These are phyloP conservation scores for Venustoraphidia nigricollis DNA, from an alignment of 2,888 invertebrate species.

Conservation along the genomic window DNA sequence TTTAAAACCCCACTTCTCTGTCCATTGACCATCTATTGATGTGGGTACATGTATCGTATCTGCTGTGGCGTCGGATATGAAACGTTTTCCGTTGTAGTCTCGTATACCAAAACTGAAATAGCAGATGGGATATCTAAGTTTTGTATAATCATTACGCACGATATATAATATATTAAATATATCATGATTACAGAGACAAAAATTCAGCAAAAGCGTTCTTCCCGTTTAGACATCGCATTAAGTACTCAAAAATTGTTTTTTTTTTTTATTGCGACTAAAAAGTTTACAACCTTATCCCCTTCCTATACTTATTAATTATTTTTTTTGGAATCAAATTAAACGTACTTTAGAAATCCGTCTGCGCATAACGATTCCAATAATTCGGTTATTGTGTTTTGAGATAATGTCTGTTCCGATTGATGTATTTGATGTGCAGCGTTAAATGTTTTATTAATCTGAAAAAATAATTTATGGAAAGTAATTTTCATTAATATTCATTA, in stretches of 20 bases:
- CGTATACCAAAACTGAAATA: constrained; percentile 12
- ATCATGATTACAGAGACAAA: too few species aligned
- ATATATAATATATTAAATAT: too few species aligned
- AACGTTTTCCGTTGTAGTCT: constrained; percentile 8
- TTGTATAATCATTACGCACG: too few species aligned
- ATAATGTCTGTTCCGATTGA: constrained; percentile 1
- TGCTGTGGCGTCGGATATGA: constrained; percentile 8
- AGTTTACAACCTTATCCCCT: too few species aligned
- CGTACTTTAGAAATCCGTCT: constrained; percentile 12
- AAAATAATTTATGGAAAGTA: too few species aligned
- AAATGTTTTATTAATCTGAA: constrained; percentile 9
- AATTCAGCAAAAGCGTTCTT: too few species aligned
- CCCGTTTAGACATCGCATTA: too few species aligned
- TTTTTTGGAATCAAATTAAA: neutral
- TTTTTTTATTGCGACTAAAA: too few species aligned
- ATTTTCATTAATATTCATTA: too few species aligned
- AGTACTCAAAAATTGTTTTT: too few species aligned
- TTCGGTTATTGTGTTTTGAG: constrained; percentile 2
- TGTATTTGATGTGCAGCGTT: constrained; percentile 4
- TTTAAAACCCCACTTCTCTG: constrained; percentile 8
- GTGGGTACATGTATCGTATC: constrained; percentile 10
- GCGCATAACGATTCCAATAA: constrained; percentile 6
- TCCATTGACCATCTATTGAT: constrained; percentile 12
- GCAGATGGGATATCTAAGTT: too few species aligned
- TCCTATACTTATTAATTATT: neutral